Evolutionary conservation across 1,140 invertebrate species (phyloP), one percentile per base, ranked within the genome.

Genomic region (Lepidotrigona ventralis): DNA sequence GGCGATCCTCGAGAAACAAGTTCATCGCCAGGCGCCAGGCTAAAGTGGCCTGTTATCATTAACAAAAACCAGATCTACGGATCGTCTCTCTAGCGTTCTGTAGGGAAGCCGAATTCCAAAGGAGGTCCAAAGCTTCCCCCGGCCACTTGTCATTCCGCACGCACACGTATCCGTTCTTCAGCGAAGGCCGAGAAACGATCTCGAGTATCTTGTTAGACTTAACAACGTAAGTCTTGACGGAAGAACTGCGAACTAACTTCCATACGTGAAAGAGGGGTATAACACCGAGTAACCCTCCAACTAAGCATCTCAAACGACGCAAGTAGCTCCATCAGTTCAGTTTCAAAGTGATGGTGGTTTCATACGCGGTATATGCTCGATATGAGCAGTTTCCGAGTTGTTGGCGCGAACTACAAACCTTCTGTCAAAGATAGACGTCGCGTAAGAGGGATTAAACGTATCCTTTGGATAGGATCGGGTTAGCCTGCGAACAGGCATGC

Each of bases 261-360:
- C 79, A 85, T 83, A 82, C 68, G 64, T 70, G 82, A 73, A 79
- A 54, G 58, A 80, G 23, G 23, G 81, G 82, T 71, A 46, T 46
- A 86, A 80, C 79, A 56, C 69, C 69, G 83, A 85, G 79, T 74
- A 88, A 87, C 85, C 74, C 76, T n/a, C 39, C 64, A 81, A 86
- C 87, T 79, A 85, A 70, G 64, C 74, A 85, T 82, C 79, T 72
- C 76, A 83, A 84, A 70, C 71, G n/a, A 56, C 79, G 83, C 60
- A 21, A 14, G 76, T 63, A 78, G 56, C 83, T 64, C 71, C 64
- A 33, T 54, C 84, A 68, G 81, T 86, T 91, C 88, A 91, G 86
- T 91, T 91, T 75, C 89, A 86, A 91, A 91, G 87, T 90, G 17
- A 56, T 56, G 86, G 90, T 73, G 89, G 89, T 90, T 91, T 90